Evolutionary conservation across 2,888 invertebrate species (phyloP).

Genomic region (Lordiphosa fenestrarum): DNA sequence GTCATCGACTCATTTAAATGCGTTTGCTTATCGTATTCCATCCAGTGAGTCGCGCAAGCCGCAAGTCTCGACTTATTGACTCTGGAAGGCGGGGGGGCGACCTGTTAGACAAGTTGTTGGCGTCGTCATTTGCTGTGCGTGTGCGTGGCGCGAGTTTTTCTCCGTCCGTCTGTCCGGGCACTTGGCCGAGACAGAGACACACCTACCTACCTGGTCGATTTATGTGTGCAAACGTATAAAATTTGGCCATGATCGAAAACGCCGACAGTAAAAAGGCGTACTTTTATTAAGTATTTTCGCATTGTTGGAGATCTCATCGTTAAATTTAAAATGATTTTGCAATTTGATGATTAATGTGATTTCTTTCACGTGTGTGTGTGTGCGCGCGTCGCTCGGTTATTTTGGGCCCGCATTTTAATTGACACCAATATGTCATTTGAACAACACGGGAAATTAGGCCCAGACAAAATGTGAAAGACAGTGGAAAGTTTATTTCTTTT

Average conservation of each 20-base stretch:
- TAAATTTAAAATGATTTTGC: constrained; percentile 62
- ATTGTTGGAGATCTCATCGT: constrained; percentile 22
- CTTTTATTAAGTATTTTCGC: constrained; percentile 21
- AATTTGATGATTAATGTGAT: constrained; percentile 59
- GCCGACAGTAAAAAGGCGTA: constrained; percentile 36
- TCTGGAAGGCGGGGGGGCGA: constrained; percentile 2
- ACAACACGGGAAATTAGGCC: constrained; percentile 25
- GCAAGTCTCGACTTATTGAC: constrained; percentile 10
- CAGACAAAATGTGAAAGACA: constrained; percentile 23
- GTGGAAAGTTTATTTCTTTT: constrained; percentile 39
- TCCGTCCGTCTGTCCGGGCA: constrained; percentile 11
- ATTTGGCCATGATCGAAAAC: constrained; percentile 68
- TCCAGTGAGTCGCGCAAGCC: constrained; percentile 21
- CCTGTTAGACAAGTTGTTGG: constrained; percentile 32
- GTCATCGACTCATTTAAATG: constrained; percentile 48
- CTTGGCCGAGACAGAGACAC: constrained; percentile 34
- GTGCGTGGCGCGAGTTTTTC: constrained; percentile 25
- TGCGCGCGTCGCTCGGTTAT: constrained; percentile 9
- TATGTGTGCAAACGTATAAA: constrained; percentile 26
- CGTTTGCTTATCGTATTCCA: constrained; percentile 46
- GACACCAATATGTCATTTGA: constrained; percentile 60
- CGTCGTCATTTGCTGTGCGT: constrained; percentile 26
- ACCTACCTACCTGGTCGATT: constrained; percentile 31
- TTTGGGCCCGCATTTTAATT: constrained; percentile 37
- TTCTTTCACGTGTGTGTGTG: constrained; percentile 17